A percentile compares a stretch with the other conserved stretches of the same genome.
Conservation (phyloP, 2,888 invertebrate genomes). For the Aplocera efformata region DNA sequence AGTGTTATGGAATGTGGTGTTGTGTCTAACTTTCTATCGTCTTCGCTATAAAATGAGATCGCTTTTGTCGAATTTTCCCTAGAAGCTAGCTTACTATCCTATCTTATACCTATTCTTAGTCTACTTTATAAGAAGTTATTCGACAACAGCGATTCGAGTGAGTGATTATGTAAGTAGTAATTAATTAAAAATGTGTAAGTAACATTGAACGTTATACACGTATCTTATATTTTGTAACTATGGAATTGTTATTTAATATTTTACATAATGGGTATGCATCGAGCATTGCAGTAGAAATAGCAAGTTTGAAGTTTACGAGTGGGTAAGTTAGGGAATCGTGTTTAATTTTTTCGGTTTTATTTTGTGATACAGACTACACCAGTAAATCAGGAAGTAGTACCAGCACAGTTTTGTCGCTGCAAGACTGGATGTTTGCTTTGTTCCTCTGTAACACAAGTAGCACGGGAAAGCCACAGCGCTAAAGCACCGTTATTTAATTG, state of each 20-base stretch:
- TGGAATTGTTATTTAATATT: slow-evolving; percentile 13
- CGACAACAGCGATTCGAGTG: slow-evolving; percentile 56
- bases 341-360: too few species aligned
- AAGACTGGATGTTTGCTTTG: background rate
- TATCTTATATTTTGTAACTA: slow-evolving; percentile 7
- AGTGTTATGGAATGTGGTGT: slow-evolving; percentile 68
- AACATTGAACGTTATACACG: slow-evolving; percentile 5
- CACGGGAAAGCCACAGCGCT: slow-evolving; percentile 3
- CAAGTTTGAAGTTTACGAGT: background rate
- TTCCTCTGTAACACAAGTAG: slow-evolving; percentile 1
- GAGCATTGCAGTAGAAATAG: background rate
- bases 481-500: slow-evolving; percentile 4
- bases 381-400: background rate
- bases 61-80: slow-evolving; percentile 63
- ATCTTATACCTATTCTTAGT: slow-evolving; percentile 9
- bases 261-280: slow-evolving; percentile 1
- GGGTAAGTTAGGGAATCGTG: too few species aligned
- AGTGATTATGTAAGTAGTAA: slow-evolving; percentile 47
- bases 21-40: slow-evolving; percentile 52
- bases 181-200: slow-evolving; percentile 22
- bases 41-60: slow-evolving; percentile 46
- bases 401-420: background rate
- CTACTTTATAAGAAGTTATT: slow-evolving; percentile 30
- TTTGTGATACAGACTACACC: too few species aligned
- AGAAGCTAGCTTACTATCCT: slow-evolving; percentile 18